These are phyloP conservation scores for Microcebus tavaratra DNA, from an alignment of 2,113 vertebrate genomes.

Conservation along the genomic window DNA sequence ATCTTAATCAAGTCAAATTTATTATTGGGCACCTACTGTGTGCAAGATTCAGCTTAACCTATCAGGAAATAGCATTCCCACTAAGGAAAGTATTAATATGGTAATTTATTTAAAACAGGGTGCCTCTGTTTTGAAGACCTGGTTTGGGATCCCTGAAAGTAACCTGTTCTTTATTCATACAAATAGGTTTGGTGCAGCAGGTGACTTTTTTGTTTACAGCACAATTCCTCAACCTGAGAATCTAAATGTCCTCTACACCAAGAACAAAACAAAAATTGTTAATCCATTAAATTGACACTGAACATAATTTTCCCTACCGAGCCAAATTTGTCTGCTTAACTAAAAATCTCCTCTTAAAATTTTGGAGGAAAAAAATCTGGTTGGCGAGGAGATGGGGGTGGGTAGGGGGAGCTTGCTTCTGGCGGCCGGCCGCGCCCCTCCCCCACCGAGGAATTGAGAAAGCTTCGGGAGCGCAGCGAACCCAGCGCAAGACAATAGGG, in stretches of 20 bases:
- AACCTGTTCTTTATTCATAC: background rate
- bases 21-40: conserved; percentile 2
- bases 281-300: background rate
- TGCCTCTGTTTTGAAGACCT: background rate
- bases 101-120: background rate
- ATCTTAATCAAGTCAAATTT: background rate
- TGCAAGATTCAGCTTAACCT: background rate
- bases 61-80: background rate
- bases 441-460: conserved; percentile 18
- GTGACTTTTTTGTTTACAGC: background rate
- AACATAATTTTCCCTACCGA: background rate
- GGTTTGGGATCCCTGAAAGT: background rate
- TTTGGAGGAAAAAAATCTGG: too few species aligned
- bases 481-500: conserved; percentile 62
- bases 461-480: background rate
- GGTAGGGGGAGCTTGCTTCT: background rate
- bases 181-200: conserved; percentile 19
- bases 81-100: background rate
- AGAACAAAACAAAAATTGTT: background rate
- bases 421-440: conserved; percentile 52
- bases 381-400: background rate
- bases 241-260: background rate
- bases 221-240: background rate
- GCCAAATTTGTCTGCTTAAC: background rate
- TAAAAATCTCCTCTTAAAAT: background rate